Base-by-base conservation (phyloP, 2,113 vertebrate species). In the Chelonoidis abingdonii region DNA sequence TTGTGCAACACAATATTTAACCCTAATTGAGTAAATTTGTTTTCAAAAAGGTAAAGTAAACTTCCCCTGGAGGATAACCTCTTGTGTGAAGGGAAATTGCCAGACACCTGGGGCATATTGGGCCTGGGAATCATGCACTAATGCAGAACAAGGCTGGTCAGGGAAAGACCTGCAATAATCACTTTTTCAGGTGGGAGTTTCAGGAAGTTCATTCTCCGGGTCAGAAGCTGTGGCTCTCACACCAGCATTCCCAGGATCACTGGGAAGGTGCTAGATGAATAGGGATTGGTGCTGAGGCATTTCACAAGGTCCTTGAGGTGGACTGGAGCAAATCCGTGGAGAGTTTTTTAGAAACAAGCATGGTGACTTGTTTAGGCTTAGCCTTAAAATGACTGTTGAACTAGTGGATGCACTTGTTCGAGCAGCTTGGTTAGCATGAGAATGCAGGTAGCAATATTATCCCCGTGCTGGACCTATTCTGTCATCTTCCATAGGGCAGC, bases 151-250 rank as follows among this genome's bases (percentile, higher is more conserved):
- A 10, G 17, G n/a, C 19, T 72, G n/a, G 10, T n/a, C 21, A 21
- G 65, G 65, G 27, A 59, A 29, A 31, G 56, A 25, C 44, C n/a
- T 84, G 59, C 44, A 12, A 22, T 85, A 17, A 25, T 52, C 8
- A 5, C 9, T 49, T 31, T 54, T 82, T 85, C 6, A 27, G 44
- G 6, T 38, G 31, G 69, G 29, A 81, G 25, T 41, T 16, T 6
- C 0, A 2, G 87, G 81, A 56, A 9, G 0, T 53, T 92, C 47
- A n/a, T 59, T 38, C 7, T 1, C 53, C 24, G 2, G 0, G 2
- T 13, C 54, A 76, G 72, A 59, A 27, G 79, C 1, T 10, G 31
- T 4, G 1, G 24, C 41, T 88, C 62, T 78, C 24, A 83, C 56
- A 80, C 56, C 72, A 38, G 44, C 44, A 3, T n/a, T 12, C 65